Percentiles rank a stretch among this genome's conserved stretches.
These are phyloP conservation scores for Apodemia hepburni DNA, from an alignment of 2,888 invertebrate genomes.

Conservation along the genomic window DNA sequence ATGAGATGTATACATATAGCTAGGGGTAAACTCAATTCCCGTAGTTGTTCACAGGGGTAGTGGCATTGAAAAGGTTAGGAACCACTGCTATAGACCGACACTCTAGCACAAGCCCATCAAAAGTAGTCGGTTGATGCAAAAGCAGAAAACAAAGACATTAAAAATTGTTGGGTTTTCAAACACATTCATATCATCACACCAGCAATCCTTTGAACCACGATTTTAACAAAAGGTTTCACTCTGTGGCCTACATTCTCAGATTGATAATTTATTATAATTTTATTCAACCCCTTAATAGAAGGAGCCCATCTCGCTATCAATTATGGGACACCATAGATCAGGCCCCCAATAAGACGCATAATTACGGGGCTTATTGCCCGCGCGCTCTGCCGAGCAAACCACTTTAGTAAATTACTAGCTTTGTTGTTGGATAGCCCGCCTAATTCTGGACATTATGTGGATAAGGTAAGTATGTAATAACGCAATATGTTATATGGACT, in stretches of 20 bases:
- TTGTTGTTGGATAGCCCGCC: constrained; percentile 8
- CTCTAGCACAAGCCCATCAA: no score
- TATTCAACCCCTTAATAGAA: constrained; percentile 9
- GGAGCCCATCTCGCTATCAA: constrained; percentile 3
- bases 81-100: no score
- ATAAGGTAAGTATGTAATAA: background rate
- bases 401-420: constrained; percentile 17
- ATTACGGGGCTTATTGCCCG: constrained; percentile 18
- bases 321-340: constrained; percentile 15
- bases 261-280: constrained; percentile 11
- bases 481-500: no score
- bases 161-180: background rate
- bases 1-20: no score
- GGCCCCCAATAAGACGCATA: constrained; percentile 14
- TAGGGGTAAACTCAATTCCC: no score
- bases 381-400: constrained; percentile 20
- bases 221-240: no score
- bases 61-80: no score
- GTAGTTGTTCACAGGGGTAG: no score
- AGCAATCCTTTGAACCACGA: no score
- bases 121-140: background rate
- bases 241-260: background rate
- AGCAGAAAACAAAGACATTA: background rate
- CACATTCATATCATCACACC: no score
- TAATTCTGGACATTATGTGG: constrained; percentile 2